Evolutionary conservation across 1,140 invertebrate genomes (phyloP).

Genomic region (Drosophila setifemur): DNA sequence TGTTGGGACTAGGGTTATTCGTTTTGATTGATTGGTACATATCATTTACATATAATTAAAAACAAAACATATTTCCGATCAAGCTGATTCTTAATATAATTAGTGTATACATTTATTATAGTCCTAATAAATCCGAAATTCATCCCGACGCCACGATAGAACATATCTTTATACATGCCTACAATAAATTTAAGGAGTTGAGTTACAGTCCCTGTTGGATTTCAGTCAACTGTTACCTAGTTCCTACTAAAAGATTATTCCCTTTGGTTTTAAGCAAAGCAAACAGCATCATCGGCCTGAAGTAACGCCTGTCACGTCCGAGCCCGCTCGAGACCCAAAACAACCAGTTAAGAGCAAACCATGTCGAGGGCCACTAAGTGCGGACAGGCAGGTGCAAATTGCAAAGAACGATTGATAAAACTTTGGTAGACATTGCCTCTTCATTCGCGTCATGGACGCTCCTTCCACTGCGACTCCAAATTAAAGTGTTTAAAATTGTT

Average conservation of each 20-base stretch:
- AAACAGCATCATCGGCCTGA: constrained; percentile 17
- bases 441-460: constrained; percentile 24
- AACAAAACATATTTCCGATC: no score
- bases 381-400: constrained; percentile 24
- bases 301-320: constrained; percentile 22
- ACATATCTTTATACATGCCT: no score
- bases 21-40: no score
- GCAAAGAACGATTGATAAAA: constrained; percentile 28
- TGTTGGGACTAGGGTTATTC: no score
- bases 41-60: no score
- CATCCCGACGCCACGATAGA: no score
- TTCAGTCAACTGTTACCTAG: constrained; percentile 7
- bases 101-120: no score
- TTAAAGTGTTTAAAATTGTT: constrained; percentile 50
- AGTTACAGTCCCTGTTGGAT: neutral
- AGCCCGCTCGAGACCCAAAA: neutral
- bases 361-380: constrained; percentile 4
- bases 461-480: constrained; percentile 11
- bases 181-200: no score
- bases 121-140: no score
- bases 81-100: no score
- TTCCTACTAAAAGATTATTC: constrained; percentile 16
- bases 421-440: neutral
- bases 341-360: constrained; percentile 23
- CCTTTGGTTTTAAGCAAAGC: constrained; percentile 9